Evolutionary conservation across 2,113 vertebrate genomes (phyloP).

Genomic region (Fulmarus glacialis): DNA sequence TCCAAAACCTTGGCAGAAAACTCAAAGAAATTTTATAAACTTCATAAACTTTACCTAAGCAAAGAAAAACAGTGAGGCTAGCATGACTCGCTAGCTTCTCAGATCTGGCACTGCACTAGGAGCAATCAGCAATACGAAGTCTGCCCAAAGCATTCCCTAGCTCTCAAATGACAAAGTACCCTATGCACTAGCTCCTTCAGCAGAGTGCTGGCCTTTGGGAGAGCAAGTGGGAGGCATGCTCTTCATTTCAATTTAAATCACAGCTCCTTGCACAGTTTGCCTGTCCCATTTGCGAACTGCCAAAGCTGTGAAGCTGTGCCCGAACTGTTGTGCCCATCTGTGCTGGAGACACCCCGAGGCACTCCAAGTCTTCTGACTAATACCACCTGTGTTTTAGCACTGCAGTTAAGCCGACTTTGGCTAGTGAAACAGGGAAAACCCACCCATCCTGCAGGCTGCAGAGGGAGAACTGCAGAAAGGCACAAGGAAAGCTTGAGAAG

Average conservation of each 20-base stretch:
- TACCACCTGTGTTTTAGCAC: not conserved
- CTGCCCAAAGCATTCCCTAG: not conserved
- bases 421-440: not conserved
- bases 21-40: not conserved
- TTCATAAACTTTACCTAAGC: not conserved
- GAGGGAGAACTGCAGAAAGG: not conserved
- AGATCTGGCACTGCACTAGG: not conserved
- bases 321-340: not conserved
- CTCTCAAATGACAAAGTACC: not conserved
- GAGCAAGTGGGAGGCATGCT: not conserved
- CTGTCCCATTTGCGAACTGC: not conserved
- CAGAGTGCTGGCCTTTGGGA: not conserved
- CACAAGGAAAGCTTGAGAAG: not conserved
- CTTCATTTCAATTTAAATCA: not conserved
- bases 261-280: not conserved
- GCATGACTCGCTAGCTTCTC: not conserved
- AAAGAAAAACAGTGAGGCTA: not conserved
- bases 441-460: not conserved
- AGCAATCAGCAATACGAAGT: not conserved
- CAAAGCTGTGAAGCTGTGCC: not conserved
- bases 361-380: not conserved
- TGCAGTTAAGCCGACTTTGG: not conserved
- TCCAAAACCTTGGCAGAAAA: not conserved
- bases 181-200: not conserved
- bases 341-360: not conserved